Evolutionary conservation across 2,797 vertebrate species (phyloP).

Genomic region (Enteromius radiatus): DNA sequence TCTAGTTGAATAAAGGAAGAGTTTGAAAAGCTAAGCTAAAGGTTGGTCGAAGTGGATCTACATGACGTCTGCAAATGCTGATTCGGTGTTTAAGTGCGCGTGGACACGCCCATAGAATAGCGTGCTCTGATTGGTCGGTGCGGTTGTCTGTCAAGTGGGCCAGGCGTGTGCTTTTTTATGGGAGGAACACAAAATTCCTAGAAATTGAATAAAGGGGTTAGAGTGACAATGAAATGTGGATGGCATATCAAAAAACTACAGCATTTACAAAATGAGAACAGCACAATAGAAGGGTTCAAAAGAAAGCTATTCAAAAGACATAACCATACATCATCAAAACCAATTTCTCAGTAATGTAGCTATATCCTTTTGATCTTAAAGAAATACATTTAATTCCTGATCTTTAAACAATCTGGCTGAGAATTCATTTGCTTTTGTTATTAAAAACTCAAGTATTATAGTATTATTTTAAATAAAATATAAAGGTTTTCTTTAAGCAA

Average conservation of each 20-base stretch:
- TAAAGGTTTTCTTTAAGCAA: no score
- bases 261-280: background rate
- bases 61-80: slow-evolving; percentile 10
- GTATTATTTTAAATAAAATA: no score
- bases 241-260: background rate
- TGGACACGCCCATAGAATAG: background rate
- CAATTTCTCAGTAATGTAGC: background rate
- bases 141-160: background rate
- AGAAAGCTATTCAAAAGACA: background rate
- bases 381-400: background rate
- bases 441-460: no score
- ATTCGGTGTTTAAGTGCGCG: background rate
- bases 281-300: background rate
- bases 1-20: background rate
- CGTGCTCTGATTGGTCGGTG: slow-evolving; percentile 3
- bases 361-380: background rate
- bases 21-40: slow-evolving; percentile 34
- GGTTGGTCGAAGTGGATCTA: background rate
- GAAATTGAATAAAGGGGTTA: background rate
- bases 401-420: no score
- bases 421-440: no score
- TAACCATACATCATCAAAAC: background rate
- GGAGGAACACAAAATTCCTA: background rate
- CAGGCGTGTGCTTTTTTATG: background rate
- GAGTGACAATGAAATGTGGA: background rate